phyloP scores from a whole-genome alignment of 2,888 invertebrate species.

The Agrenia bidenticulata region DNA sequence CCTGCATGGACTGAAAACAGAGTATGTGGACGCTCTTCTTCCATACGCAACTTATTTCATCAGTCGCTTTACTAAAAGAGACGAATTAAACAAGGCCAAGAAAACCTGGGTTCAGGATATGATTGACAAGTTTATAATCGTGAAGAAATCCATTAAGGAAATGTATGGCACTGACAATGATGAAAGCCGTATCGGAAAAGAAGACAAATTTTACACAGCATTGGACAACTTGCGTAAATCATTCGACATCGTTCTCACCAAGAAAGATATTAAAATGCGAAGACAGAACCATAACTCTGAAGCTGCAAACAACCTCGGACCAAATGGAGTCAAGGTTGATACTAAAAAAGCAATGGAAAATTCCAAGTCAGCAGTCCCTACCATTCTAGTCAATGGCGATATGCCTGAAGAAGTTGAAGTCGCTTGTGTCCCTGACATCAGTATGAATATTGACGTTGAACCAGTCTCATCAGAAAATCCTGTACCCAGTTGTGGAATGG shows the following conservation, averaged over 20 bases:
- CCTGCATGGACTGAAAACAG: neutral
- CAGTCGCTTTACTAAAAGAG: conserved; percentile 8
- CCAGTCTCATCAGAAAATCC: neutral
- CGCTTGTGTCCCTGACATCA: neutral
- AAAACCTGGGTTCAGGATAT: conserved; percentile 5
- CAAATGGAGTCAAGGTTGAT: neutral
- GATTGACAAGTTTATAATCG: conserved; percentile 1
- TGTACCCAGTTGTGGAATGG: too few species aligned
- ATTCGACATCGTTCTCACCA: conserved; percentile 18
- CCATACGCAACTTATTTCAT: conserved; percentile 21
- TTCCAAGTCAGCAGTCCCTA: neutral
- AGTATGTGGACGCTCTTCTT: conserved; percentile 17
- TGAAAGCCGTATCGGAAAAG: neutral
- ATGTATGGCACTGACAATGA: conserved; percentile 6
- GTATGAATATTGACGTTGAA: neutral
- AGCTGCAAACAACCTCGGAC: neutral
- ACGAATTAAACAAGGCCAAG: conserved; percentile 13
- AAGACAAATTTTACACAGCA: conserved; percentile 17
- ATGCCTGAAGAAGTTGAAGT: neutral
- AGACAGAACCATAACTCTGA: conserved; percentile 2
- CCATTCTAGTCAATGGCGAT: conserved; percentile 8
- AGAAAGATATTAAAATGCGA: conserved; percentile 19
- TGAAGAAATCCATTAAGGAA: neutral
- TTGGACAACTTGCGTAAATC: conserved; percentile 18
- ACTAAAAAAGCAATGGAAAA: neutral